These are phyloP conservation scores for Mionectes macconnelli DNA, from an alignment of 2,113 vertebrate species.

Conservation along the genomic window DNA sequence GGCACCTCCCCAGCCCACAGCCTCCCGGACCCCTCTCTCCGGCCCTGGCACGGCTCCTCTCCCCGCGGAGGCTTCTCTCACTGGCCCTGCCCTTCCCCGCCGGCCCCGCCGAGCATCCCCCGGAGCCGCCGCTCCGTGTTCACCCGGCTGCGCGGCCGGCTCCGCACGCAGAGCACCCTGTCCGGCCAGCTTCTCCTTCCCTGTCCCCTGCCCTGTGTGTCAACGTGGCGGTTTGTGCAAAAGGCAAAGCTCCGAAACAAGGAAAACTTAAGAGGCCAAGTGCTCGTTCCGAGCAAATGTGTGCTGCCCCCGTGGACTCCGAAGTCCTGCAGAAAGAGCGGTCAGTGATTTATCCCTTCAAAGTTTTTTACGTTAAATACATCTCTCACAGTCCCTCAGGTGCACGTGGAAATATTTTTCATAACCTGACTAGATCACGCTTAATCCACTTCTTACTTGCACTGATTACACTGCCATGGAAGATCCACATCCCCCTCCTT, in stretches of 20 bases:
- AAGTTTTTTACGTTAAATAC: constrained; percentile 20
- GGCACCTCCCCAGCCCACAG: background rate
- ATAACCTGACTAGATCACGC: background rate
- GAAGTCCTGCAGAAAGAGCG: background rate
- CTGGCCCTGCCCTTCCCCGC: background rate
- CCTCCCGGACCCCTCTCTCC: background rate
- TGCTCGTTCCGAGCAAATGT: background rate
- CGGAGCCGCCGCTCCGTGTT: background rate
- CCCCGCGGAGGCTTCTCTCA: background rate
- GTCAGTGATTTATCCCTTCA: constrained; percentile 19
- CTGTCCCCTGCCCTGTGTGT: background rate
- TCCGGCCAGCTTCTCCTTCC: background rate
- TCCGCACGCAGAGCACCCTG: background rate
- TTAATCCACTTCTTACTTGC: background rate
- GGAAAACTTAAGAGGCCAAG: background rate
- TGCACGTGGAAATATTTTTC: constrained; percentile 23
- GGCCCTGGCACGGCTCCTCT: background rate
- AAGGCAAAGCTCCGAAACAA: background rate
- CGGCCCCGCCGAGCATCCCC: background rate
- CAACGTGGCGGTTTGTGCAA: constrained; percentile 2
- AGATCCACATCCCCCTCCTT: background rate
- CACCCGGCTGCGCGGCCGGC: background rate
- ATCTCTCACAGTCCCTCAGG: constrained; percentile 5
- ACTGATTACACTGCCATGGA: background rate
- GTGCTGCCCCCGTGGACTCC: background rate